Conservation (phyloP, 2,888 invertebrate species). For the Trachelus troglodyta region DNA sequence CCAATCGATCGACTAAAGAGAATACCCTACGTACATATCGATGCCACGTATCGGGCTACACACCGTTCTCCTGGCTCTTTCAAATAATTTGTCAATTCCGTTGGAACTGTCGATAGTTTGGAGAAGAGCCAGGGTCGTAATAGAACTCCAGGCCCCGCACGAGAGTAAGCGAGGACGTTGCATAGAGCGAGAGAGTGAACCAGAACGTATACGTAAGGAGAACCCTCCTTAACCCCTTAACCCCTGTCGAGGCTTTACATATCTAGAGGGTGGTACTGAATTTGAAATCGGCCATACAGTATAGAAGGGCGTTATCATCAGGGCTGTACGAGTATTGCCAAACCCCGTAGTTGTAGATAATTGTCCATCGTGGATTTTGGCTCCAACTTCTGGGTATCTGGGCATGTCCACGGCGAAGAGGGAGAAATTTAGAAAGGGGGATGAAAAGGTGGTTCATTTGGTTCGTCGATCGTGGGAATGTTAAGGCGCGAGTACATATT, state of each 20-base stretch:
- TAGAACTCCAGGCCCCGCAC: neutral
- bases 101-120: slow-evolving; percentile 36
- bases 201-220: neutral
- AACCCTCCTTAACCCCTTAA: neutral
- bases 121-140: slow-evolving; percentile 28
- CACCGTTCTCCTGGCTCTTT: slow-evolving; percentile 15
- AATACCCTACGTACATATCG: neutral
- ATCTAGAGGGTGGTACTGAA: neutral
- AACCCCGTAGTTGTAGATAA: neutral
- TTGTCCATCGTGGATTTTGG: neutral
- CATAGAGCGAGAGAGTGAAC: neutral
- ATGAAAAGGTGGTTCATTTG: neutral
- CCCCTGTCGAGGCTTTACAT: neutral
- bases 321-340: neutral
- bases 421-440: neutral
- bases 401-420: neutral
- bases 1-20: neutral
- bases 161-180: neutral
- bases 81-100: slow-evolving; percentile 33
- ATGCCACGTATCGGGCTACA: neutral
- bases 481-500: neutral
- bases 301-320: neutral
- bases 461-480: neutral
- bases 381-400: neutral
- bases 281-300: neutral